Base-by-base conservation (phyloP, 2,797 vertebrate genomes). In the Lepilemur septentrionalis region DNA sequence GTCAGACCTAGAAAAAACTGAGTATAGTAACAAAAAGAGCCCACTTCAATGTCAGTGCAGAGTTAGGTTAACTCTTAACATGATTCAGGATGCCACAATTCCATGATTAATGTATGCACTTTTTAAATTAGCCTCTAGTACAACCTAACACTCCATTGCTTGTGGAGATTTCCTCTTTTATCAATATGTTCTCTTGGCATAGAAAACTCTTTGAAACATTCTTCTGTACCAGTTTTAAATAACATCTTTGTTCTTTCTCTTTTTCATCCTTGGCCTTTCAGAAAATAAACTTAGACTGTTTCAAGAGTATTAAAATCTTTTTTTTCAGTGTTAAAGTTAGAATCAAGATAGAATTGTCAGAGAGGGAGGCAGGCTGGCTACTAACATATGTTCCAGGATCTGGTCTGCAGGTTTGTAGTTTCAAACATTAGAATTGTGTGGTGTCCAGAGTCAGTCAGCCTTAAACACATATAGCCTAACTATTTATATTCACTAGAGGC, bases 201-300 rank as follows among this genome's bases (percentile, higher is more conserved):
- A 91, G 48, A 86, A 85, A 88, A 55, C 22, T 91, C 61, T 88
- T 90, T 85, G 94, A 93, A 92, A 81, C 46, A 75, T 92, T 93
- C 76, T 93, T 95, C 55, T 91, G 48, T 95, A 52, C 75, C 25
- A 43, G 43, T 93, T 93, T 95, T 76, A 88, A 97, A 94, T 95
- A 93, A 67, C 78, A 76, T 97, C 85, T 94, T 93, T 93, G 43
- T 97, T 95, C 43, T 89, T 94, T 93, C 41, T 80, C 55, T 50
- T 95, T 90, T 81, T 97, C 75, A 87, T 97, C 61, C 46, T 91
- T 96, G 91, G 86, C 70, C 94, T 97, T 95, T 95, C 63, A 95
- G 89, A 96, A 97, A 96, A 97, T 91, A 96, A 95, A 96, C 78
- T 96, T 93, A 69, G 75, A 91, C 75, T 23, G 18, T 86, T 97